Base-by-base conservation (phyloP, 2,113 vertebrate species). In the Progne subis region DNA sequence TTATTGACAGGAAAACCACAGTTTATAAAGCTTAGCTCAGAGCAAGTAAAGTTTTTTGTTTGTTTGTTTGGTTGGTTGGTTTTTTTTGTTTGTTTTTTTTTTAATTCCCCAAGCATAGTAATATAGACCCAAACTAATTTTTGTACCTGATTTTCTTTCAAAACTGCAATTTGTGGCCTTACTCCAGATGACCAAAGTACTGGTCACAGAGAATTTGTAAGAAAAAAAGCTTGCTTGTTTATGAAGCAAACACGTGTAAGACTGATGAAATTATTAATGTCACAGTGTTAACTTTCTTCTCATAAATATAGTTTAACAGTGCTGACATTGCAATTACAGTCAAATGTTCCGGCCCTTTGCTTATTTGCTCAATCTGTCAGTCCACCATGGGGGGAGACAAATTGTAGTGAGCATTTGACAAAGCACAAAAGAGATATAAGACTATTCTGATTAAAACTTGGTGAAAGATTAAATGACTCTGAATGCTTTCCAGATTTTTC, bases 221-320 rank as follows among this genome's bases (percentile, higher is more conserved):
- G 26, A 68, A 34, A 67, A 97, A 96, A 88, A 90, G 53, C 68
- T 93, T 95, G 83, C 95, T 96, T 98, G 93, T 98, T 98, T 98
- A 97, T 97, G 97, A 97, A 98, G 94, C 90, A 98, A 98, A 98
- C 96, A 97, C 44, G 49, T 94, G 94, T 95, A 97, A 97, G 64
- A 97, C 82, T 97, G 95, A 97, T 97, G 96, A 98, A 98, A 98
- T 98, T 98, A 97, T 96, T 97, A 97, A 97, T 97, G 97, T 98
- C 97, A 98, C 56, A 92, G 92, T 96, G 97, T 97, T 98, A 98
- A 98, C 94, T 97, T 97, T 96, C 94, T 97, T 98, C 97, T 96
- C 95, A 97, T 98, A 98, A 98, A 98, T 98, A 98, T 37, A 97
- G 96, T 98, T 95, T 98, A 98, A 91, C 96, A 96, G 88, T 93